Conservation (phyloP, 2,888 invertebrate genomes). For the Acronicta psi region DNA sequence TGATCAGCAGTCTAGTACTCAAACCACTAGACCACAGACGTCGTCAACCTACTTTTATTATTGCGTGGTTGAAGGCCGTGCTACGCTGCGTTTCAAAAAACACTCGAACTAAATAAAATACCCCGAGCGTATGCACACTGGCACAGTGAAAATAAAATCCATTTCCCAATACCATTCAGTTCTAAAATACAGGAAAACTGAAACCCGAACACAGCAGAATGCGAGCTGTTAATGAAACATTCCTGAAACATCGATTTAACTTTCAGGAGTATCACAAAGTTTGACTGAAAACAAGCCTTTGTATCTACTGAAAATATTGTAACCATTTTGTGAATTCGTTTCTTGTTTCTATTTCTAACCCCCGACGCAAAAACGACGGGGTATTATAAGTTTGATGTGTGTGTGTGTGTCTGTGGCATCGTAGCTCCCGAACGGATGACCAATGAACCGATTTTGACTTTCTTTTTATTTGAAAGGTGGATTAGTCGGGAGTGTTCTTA, state of each 20-base stretch:
- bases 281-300: conserved; percentile 1
- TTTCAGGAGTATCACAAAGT: neutral
- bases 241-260: conserved; percentile 4
- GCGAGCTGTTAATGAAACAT: conserved; percentile 9
- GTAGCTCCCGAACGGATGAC: too few species aligned
- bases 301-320: neutral
- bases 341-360: neutral
- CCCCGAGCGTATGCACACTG: neutral
- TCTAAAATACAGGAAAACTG: neutral
- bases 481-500: too few species aligned
- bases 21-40: too few species aligned
- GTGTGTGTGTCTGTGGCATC: too few species aligned
- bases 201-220: neutral
- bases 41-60: too few species aligned
- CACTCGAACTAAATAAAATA: neutral
- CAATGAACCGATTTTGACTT: too few species aligned
- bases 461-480: too few species aligned
- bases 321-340: neutral
- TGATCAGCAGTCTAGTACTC: too few species aligned
- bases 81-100: neutral
- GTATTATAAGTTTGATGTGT: too few species aligned
- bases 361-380: too few species aligned
- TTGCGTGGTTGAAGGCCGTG: too few species aligned
- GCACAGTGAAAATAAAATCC: neutral
- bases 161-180: neutral